Evolutionary conservation across 1,140 invertebrate genomes (phyloP).

Genomic region (Ericerus pela): DNA sequence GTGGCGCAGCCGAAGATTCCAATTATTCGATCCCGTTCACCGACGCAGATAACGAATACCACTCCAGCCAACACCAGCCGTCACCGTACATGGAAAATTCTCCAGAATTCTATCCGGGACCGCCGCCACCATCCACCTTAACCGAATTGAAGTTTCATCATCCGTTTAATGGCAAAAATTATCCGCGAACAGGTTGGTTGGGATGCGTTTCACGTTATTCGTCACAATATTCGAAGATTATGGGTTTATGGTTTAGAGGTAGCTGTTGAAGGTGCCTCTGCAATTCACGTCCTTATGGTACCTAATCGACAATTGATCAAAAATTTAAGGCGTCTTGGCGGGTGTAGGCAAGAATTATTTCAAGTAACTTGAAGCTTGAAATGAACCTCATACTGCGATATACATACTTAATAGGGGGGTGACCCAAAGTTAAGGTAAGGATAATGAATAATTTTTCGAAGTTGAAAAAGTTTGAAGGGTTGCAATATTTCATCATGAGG

Average conservation of each 20-base stretch:
- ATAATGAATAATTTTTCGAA: too few species aligned
- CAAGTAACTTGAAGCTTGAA: too few species aligned
- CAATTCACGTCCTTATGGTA: too few species aligned
- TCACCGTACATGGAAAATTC: conserved; percentile 46
- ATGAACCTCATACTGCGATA: too few species aligned
- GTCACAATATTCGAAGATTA: neutral
- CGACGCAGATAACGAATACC: conserved; percentile 52
- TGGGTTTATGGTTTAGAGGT: neutral
- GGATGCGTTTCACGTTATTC: neutral
- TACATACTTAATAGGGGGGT: too few species aligned
- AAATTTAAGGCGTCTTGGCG: too few species aligned
- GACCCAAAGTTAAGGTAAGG: too few species aligned
- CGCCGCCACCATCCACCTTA: conserved; percentile 36
- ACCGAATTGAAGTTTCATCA: conserved; percentile 51
- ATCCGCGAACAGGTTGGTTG: conserved; percentile 41
- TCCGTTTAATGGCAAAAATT: conserved; percentile 43
- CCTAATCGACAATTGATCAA: too few species aligned
- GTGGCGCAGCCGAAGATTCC: conserved; percentile 2
- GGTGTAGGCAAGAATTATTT: too few species aligned
- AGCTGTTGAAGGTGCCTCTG: too few species aligned
- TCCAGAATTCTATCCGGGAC: conserved; percentile 57
- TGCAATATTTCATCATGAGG: too few species aligned
- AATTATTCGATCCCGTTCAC: conserved; percentile 26
- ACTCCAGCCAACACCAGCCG: conserved; percentile 42
- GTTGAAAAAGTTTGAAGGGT: too few species aligned